phyloP scores from a whole-genome alignment of 2,888 invertebrate species.

The Drosophila nigricruria region DNA sequence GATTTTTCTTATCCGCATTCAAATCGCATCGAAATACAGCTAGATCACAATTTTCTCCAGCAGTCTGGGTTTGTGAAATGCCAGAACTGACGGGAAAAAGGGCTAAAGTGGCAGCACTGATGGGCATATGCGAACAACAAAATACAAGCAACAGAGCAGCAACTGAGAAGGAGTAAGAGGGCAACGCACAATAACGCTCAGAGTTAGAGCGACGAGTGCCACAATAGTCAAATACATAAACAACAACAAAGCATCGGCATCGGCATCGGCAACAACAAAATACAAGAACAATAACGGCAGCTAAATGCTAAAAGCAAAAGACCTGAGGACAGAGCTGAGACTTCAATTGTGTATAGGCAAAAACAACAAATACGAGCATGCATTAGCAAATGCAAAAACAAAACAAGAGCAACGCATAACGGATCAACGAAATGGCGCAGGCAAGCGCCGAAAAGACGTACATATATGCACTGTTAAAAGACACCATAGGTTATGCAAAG shows the following conservation, averaged over 20 bases:
- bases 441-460: not conserved
- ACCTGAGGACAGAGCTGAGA: not conserved
- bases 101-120: too few species aligned
- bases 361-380: not conserved
- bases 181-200: not conserved
- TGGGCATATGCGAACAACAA: not conserved
- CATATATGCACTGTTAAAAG: too few species aligned
- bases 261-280: not conserved
- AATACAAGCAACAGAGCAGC: not conserved
- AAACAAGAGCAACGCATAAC: slow-evolving; percentile 4
- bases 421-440: not conserved
- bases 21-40: too few species aligned
- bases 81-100: too few species aligned
- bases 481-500: too few species aligned
- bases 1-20: too few species aligned
- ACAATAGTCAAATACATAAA: not conserved
- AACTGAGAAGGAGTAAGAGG: not conserved
- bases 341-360: not conserved
- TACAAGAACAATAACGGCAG: not conserved
- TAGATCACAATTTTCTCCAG: too few species aligned
- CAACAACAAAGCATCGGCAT: not conserved
- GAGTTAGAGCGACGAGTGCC: not conserved
- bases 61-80: too few species aligned
- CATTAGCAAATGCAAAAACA: not conserved
- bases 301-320: slow-evolving; percentile 1